Evolutionary conservation across 2,113 vertebrate genomes (phyloP).

Genomic region (Machaerirhynchus nigripectus): DNA sequence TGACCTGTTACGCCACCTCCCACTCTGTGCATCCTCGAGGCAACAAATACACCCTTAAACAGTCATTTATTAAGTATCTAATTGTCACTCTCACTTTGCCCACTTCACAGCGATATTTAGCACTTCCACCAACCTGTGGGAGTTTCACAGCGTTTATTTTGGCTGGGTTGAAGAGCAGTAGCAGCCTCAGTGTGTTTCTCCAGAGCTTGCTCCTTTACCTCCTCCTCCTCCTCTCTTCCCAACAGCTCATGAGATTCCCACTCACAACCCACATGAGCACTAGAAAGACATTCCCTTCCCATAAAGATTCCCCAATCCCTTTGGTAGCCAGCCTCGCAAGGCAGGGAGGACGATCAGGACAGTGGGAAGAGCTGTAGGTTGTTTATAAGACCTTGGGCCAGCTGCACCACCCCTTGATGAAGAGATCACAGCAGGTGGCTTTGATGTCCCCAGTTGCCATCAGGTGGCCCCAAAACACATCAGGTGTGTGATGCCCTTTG

Average conservation of each 20-base stretch:
- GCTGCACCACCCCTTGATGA: background rate
- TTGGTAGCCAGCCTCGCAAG: background rate
- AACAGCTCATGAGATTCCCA: background rate
- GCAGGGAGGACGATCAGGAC: background rate
- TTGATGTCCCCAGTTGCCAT: accelerated
- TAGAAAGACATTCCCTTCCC: background rate
- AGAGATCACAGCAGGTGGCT: background rate
- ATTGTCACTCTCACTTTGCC: slow-evolving; percentile 11
- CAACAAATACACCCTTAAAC: background rate
- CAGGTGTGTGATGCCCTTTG: background rate
- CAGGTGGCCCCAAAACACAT: background rate
- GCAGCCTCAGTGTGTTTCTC: background rate
- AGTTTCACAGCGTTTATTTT: background rate
- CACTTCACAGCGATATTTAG: background rate
- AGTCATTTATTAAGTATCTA: background rate
- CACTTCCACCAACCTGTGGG: background rate
- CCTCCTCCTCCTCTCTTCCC: background rate
- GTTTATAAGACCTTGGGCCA: background rate
- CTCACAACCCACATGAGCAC: accelerated
- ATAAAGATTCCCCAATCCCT: background rate
- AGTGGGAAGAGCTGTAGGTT: background rate
- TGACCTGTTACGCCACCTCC: background rate
- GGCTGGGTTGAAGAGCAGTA: background rate
- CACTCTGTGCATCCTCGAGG: background rate
- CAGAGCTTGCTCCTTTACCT: background rate